These are phyloP conservation scores for Phocoena phocoena DNA, from an alignment of 2,113 vertebrate species.

Conservation along the genomic window DNA sequence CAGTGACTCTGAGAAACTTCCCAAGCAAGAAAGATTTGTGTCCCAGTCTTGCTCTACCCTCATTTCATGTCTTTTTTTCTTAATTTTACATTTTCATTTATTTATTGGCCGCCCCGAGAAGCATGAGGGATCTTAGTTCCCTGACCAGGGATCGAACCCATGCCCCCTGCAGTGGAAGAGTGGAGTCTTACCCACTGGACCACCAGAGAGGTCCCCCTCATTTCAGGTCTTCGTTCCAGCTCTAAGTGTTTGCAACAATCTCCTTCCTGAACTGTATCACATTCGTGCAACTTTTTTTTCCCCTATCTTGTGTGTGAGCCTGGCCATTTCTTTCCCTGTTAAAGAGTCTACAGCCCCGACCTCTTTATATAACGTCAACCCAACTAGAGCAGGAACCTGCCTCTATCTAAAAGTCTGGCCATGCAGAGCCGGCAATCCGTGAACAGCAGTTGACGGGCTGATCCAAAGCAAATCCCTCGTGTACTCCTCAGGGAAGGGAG, in stretches of 20 bases:
- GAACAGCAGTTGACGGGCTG: no score
- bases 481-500: neutral
- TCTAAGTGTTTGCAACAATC: neutral
- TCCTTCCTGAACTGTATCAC: neutral
- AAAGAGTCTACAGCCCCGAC: neutral
- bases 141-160: neutral
- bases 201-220: neutral
- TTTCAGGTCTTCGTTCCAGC: neutral
- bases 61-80: neutral
- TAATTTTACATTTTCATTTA: neutral
- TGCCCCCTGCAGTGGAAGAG: neutral
- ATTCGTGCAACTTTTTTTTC: accelerated
- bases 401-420: neutral
- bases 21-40: neutral
- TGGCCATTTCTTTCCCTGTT: neutral
- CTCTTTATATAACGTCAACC: neutral
- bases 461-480: neutral
- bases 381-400: neutral
- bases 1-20: neutral
- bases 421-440: neutral
- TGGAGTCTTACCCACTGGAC: neutral
- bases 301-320: neutral
- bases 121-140: neutral
- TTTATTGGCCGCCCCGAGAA: neutral
- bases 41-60: neutral